Percentiles rank a stretch among this genome's conserved stretches.
These are phyloP conservation scores for Agelaius tricolor DNA, from an alignment of 2,113 vertebrate species.

Conservation along the genomic window DNA sequence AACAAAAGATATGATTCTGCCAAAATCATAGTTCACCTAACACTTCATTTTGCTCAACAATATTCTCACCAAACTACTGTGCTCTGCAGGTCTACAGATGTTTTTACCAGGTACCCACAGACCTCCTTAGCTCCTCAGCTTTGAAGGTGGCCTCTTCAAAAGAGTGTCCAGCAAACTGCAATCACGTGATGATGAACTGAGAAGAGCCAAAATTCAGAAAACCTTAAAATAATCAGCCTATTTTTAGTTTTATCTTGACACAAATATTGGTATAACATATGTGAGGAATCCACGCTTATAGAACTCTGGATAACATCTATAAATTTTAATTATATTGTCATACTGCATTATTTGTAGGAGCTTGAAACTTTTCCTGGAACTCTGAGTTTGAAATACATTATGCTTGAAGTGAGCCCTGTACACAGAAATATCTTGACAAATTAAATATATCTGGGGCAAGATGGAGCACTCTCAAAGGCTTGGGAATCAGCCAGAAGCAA, in stretches of 20 bases:
- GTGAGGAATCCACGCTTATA: background rate
- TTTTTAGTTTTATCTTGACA: background rate
- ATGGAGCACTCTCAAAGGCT: background rate
- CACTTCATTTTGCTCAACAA: background rate
- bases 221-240: background rate
- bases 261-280: background rate
- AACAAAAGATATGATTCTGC: background rate
- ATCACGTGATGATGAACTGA: background rate
- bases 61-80: background rate
- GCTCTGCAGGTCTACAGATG: background rate
- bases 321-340: background rate
- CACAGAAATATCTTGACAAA: background rate
- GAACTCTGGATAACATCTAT: background rate
- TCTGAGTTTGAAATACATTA: background rate
- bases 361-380: slow-evolving; percentile 1
- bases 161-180: background rate
- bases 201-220: background rate
- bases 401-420: background rate
- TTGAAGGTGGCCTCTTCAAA: background rate
- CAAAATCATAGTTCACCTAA: background rate
- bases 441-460: slow-evolving; percentile 4
- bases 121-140: background rate
- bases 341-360: background rate
- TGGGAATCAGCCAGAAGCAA: slow-evolving; percentile 32
- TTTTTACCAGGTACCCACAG: background rate